Base-by-base conservation (phyloP, 2,113 vertebrate species). In the Nipponia nippon region DNA sequence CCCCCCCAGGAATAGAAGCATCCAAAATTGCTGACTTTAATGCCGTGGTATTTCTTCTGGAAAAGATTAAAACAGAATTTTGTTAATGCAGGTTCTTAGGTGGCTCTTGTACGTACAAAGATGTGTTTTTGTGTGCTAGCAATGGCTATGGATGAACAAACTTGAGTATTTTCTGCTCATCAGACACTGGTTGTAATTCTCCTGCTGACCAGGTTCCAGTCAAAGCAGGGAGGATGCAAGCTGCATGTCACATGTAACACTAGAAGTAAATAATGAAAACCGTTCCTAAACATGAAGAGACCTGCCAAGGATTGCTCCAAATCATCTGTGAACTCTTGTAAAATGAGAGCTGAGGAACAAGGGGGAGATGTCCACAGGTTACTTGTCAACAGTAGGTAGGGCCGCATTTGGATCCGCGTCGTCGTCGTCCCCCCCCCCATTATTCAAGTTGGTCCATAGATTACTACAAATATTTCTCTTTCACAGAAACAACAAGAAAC, bases 161-260 rank as follows among this genome's bases (percentile, higher is more conserved):
- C 4, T 2, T 0, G 4, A 61, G 2, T 13, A 8, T 71, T 59
- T 81, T 66, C 63, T 3, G 0, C 71, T 66, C 5, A 7, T 42
- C 32, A 44, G 9, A 3, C 3, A 2, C 16, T 75, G 42, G 2
- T 30, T 50, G 40, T 38, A 40, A n/a, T 67, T 91, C 18, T 83
- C 40, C 49, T 72, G 44, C 70, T 85, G 58, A 46, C 12, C 32
- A 34, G 16, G 2, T 10, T 49, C 22, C 29, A 10, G 19, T 4
- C 0, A 2, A 70, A 50, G 10, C 14, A 27, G 42, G 12, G 22
- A 38, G 34, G 34, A 52, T 36, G 25, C 29, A 67, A 62, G 18
- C 21, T 44, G 29, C 0, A 0, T 47, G 50, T 29, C 15, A 16
- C 6, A 1, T 11, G 6, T 20, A 50, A 17, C 20, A 3, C 11